Evolutionary conservation across 2,113 vertebrate genomes (phyloP), one percentile per base, ranked within the genome.

Genomic region (Pteronura brasiliensis): DNA sequence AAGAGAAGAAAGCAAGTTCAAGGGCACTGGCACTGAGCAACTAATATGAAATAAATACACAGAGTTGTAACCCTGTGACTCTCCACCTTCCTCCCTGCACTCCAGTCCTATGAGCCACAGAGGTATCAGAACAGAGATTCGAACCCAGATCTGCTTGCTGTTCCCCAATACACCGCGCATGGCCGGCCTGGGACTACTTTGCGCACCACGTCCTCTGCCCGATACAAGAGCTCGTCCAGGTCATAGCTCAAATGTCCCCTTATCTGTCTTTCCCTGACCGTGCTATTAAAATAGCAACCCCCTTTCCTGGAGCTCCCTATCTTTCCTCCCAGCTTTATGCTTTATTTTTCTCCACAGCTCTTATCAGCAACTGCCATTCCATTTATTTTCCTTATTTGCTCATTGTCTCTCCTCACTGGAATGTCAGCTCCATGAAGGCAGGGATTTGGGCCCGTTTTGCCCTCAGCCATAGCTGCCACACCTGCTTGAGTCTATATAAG

Each of bases 241-340:
- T 52, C 95, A 95, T 27, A 55, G 80, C 65, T 65, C 95, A 42
- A 92, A 80, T 6, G 74, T 67, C 4, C 69, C 69, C 90, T 97
- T 97, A 95, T 98, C 97, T 82, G 57, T 6, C 31, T 79, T 55
- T 79, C 85, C 63, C 90, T 95, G 20, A 57, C 90, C 84, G 72
- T 81, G 59, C 80, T 96, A 59, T 87, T 82, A 96, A 95, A 98
- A 98, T 95, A 98, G 94, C 88, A 94, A 91, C 92, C 95, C 91
- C 88, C 71, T 93, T 97, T 97, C 95, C 97, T 82, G 92, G 63
- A 47, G 69, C 76, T 95, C 80, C 91, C 74, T 97, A 96, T 98
- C 98, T 88, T 76, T 85, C 93, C 94, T 65, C 74, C 92, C 47
- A 90, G 97, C 94, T 95, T 88, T 79, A 93, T 63, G 89, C 76